Evolutionary conservation across 2,113 vertebrate genomes (phyloP).

Genomic region (Nyctereutes procyonoides): DNA sequence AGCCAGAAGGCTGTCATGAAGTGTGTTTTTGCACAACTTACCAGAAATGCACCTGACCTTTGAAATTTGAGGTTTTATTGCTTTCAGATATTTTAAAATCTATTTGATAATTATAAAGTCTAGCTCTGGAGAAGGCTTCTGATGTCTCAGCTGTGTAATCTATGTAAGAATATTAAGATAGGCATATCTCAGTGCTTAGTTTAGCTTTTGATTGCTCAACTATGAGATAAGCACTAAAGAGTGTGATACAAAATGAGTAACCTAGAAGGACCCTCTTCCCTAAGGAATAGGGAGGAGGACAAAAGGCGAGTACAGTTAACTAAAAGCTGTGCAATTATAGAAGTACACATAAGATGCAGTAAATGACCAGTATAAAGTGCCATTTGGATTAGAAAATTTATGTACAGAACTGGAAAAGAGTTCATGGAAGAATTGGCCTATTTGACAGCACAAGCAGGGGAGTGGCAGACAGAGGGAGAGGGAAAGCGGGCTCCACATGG

Average conservation of each 20-base stretch:
- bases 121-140: not conserved
- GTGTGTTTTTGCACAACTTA: not conserved
- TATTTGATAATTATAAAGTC: not conserved
- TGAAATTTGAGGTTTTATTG: not conserved
- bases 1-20: not conserved
- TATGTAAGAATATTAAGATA: not conserved
- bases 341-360: not conserved
- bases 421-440: not conserved
- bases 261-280: not conserved
- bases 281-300: not conserved
- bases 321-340: not conserved
- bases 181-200: not conserved
- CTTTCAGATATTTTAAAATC: slow-evolving; percentile 17
- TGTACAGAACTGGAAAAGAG: not conserved
- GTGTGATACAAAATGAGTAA: not conserved
- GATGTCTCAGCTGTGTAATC: not conserved
- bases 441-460: not conserved
- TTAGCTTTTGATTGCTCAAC: not conserved
- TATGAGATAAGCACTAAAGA: not conserved
- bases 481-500: too few relatives aligned
- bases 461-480: too few relatives aligned
- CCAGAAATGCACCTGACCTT: not conserved
- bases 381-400: not conserved
- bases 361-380: not conserved
- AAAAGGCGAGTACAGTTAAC: not conserved